Evolutionary conservation across 2,113 vertebrate genomes (phyloP), one percentile per base, ranked within the genome.

Genomic region (Tragelaphus scriptus): DNA sequence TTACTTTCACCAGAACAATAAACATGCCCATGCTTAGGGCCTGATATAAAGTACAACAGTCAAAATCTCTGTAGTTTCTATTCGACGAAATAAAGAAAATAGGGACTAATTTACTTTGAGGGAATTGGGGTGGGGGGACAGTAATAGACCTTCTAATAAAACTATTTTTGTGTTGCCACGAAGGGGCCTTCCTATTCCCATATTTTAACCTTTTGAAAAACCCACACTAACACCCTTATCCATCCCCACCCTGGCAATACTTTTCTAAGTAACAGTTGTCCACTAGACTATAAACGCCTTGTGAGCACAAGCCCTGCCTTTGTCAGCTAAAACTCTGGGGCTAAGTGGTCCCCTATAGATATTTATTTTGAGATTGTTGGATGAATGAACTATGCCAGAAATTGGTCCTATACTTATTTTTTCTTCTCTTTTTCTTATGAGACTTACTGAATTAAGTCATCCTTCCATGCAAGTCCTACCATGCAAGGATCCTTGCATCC

Each of bases 61-160:
- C 87, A 61, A 88, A 84, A 94, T 51, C 71, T 94, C 82, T 91
- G 56, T 51, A 88, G 59, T 77, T 94, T 88, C 88, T 88, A 88
- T 23, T 75, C 11, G 68, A 92, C 47, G 53, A 96, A 92, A 93
- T 87, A 93, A 79, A 94, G 47, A 49, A 90, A 94, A 49, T 12
- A 91, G 79, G 94, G 21, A 32, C 65, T 13, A 47, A 81, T 80
- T 90, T 88, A 92, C 7, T 85, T 58, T 47, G 28, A 79, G 65
- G 90, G 56, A 25, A 93, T 81, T 15, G 32, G 10, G 7, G 7
- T 16, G 30, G 3, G 10, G 32, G 11, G 11, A 36, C 1, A 58
- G 59, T 26, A 63, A 77, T 0, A 71, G 49, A 26, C n/a, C 91
- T 94, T 71, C 82, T 59, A 55, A 81, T n/a, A 81, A 85, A 95